Base-by-base conservation (phyloP, 1,140 invertebrate species). In the Rhizoglyphus robini region DNA sequence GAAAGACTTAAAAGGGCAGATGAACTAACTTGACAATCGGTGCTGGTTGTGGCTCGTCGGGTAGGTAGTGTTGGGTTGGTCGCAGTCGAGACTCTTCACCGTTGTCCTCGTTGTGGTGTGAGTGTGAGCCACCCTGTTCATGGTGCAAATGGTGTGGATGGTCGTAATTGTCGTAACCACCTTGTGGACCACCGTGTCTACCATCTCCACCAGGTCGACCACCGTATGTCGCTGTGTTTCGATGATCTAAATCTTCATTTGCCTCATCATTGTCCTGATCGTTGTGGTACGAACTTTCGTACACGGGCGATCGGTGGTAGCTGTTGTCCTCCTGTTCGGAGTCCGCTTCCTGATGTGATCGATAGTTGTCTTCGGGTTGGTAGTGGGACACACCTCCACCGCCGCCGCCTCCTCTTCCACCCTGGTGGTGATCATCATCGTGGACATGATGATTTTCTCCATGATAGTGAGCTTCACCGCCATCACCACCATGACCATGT, bases 211-310 rank as follows among this genome's bases (percentile, higher is more conserved):
- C 51, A 54, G 8, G 23, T 54, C 8, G 51, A 27, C 51, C 51
- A 32, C 51, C 51, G 20, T 54, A 54, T 25, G 23, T 15, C 15
- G 51, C 8, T 5, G 51, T 23, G 20, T 54, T 54, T 25, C 15
- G 23, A 11, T 54, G 51, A 32, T 54, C 51, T 23, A 54, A 32
- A 11, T 54, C 51, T 8, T 54, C 51, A 32, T 23, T 23, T 32
- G 8, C 51, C 31, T 54, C 51, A 41, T 41, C 36, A 11, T 20
- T 49, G 5, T 54, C 20, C 23, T 54, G 51, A 8, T 59, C 25
- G 31, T 59, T 59, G 4, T 54, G 51, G 51, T 54, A 54, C 23
- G 51, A 54, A 41, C 15, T 60, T 46, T 60, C 58, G 30, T 29
- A 60, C 11, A 60, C 58, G 1, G 58, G 58, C 13, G 58, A 3